Evolutionary conservation across 2,113 vertebrate genomes (phyloP).

Genomic region (Calidris pygmaea): DNA sequence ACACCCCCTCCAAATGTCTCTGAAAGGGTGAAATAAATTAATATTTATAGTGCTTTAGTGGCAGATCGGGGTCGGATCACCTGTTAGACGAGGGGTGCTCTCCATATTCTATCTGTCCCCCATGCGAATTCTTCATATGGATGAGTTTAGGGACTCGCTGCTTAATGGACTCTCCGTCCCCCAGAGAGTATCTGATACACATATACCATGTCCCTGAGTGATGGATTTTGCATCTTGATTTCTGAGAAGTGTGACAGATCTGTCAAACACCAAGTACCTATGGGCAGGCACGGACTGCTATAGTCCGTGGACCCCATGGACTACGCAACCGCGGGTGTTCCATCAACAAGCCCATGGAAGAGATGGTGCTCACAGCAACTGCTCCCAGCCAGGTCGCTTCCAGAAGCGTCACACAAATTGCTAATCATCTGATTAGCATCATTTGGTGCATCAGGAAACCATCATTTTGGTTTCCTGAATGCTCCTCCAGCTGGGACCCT

Average conservation of each 20-base stretch:
- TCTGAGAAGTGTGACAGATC: constrained; percentile 55
- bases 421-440: background rate
- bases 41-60: constrained; percentile 12
- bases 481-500: background rate
- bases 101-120: constrained; percentile 44
- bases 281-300: background rate
- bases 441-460: too few relatives aligned
- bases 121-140: background rate
- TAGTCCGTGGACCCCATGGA: background rate
- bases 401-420: background rate
- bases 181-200: constrained; percentile 28
- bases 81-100: background rate
- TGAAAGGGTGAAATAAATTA: background rate
- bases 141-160: constrained; percentile 6
- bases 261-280: constrained; percentile 46
- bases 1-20: background rate
- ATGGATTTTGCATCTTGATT: constrained; percentile 63
- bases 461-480: background rate
- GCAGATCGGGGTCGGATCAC: background rate
- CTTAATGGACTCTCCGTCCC: constrained; percentile 17
- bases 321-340: background rate
- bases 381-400: background rate
- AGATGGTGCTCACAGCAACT: background rate
- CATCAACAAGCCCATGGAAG: background rate
- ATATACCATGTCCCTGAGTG: constrained; percentile 39